Evolutionary conservation across 2,113 vertebrate genomes (phyloP).

Genomic region (Lamprotornis superbus): DNA sequence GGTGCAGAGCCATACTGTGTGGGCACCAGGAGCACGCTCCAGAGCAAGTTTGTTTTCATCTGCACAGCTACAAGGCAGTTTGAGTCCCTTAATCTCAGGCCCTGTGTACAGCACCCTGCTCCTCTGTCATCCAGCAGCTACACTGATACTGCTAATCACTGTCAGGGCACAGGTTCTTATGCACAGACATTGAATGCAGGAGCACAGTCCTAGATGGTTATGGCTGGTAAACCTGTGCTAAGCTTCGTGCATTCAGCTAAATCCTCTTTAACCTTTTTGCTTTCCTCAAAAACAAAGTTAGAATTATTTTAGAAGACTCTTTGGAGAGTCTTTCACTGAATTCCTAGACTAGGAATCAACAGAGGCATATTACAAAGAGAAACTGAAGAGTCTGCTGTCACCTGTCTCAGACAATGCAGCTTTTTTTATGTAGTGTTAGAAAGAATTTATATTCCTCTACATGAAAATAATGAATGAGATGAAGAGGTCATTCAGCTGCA

Average conservation of each 20-base stretch:
- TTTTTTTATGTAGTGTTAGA: not conserved
- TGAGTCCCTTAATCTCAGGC: not conserved
- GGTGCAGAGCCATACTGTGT: accelerated
- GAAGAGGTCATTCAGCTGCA: not conserved
- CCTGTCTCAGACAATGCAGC: not conserved
- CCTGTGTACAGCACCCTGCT: not conserved
- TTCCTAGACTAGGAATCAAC: not conserved
- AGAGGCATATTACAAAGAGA: not conserved
- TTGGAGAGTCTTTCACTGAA: not conserved
- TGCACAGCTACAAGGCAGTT: accelerated
- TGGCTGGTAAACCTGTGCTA: not conserved
- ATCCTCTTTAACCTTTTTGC: not conserved
- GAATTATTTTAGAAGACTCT: not conserved
- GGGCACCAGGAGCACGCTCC: accelerated
- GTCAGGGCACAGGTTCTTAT: not conserved
- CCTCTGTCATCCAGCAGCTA: not conserved
- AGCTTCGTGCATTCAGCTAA: not conserved
- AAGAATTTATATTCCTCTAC: not conserved
- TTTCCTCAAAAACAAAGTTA: not conserved
- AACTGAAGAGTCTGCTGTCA: not conserved
- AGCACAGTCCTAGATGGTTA: not conserved
- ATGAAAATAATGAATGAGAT: not conserved
- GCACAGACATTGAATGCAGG: accelerated
- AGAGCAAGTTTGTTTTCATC: not conserved
- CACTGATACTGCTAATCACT: not conserved